Base-by-base conservation (phyloP, 2,797 vertebrate species). In the Lophotriccus pileatus region DNA sequence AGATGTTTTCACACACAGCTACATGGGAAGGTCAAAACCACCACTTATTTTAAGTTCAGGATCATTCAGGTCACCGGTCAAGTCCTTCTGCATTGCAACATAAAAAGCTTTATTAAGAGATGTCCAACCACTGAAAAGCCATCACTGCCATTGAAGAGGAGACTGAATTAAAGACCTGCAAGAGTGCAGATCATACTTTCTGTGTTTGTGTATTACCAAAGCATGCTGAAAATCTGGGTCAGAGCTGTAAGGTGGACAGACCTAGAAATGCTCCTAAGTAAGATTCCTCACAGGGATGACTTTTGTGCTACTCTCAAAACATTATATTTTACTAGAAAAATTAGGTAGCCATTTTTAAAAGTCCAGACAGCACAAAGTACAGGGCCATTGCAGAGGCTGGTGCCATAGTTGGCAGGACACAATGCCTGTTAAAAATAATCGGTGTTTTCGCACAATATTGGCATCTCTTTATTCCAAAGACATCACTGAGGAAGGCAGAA, bases 321-420 rank as follows among this genome's bases (percentile, higher is more conserved):
- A 27, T 30, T 53, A 3, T 20, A 21, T 69, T 90, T 78, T 30
- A 78, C 36, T 46, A 79, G 44, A 55, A 68, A 84, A 87, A 70
- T 8, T 46, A 80, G 52, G 24, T 4, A 36, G 17, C 18, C 8
- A 27, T 59, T 86, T 80, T 66, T 24, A 53, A 21, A 86, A 80
- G 12, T 46, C 9, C 56, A 67, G 17, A 30, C 0, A 47, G 12
- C 32, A 86, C 2, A 0, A 67, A 89, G 20, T 12, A 5, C 46
- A 60, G 25, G 49, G 37, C 8, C 46, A 41, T 1, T 44, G 37
- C 11, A 64, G 59, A 64, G 30, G 37, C 18, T 3, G 3, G 36
- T 1, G 1, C 24, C 12, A 0, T 3, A 12, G 41, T 0, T 0
- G 25, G 37, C 20, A 74, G 50, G 22, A 68, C 49, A 73, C 1